Evolutionary conservation across 2,797 vertebrate species (phyloP), one percentile per base, ranked within the genome.

Genomic region (Ispidina lecontei): DNA sequence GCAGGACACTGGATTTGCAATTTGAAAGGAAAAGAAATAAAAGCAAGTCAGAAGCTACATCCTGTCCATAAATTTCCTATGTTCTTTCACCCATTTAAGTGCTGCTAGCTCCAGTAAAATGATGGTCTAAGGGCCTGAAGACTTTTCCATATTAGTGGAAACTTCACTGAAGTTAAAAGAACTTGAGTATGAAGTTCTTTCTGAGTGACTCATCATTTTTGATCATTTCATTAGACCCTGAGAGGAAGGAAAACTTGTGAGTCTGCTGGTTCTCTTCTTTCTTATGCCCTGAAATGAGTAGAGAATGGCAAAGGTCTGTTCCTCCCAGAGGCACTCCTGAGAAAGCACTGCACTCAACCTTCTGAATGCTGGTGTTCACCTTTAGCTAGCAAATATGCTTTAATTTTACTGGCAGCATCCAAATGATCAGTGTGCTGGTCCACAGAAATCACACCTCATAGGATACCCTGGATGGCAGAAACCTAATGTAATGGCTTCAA

Each of bases 81-180:
- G 64, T 54, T 79, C 69, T 63, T 74, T 77, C 7, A 90, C 51
- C 14, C 72, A 69, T 70, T 92, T 90, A 90, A 91, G 56, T 63
- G 31, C 14, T 85, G 89, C 87, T 87, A 82, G 22, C 44, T 87
- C 31, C 75, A 89, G 39, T 63, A 85, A 92, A 89, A 85, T 29
- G 68, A n/a, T 65, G 31, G 51, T 74, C 76, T 46, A 87, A 90
- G 72, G 35, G 19, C 39, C 31, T 89, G 55, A 91, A 90, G 54
- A 69, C 17, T 92, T 91, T 93, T 79, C 62, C 46, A 39, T 59
- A 26, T 68, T 58, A 80, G 41, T 80, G 72, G 75, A 90, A 94
- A 89, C 31, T 84, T 77, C 35, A 47, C 41, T 87, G 46, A 51
- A 83, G 31, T 72, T 74, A 80, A 65, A 60, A 69, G 74, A 86